phyloP scores from a whole-genome alignment of 2,888 invertebrate genomes.

The Volucella zonaria region DNA sequence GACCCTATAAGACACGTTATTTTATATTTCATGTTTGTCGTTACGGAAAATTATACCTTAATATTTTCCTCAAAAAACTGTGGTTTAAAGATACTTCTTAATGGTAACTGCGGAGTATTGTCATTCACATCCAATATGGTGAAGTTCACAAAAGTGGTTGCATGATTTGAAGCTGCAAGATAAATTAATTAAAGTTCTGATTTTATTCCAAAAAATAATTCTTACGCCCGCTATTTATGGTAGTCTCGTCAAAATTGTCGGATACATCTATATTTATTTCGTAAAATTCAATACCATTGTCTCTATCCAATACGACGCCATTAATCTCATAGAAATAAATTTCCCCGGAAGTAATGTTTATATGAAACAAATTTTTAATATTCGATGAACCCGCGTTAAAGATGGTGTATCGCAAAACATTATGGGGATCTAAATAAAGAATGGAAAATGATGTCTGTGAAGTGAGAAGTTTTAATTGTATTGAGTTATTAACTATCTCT shows the following conservation, averaged over 20 bases:
- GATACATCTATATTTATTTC: slow-evolving; percentile 83
- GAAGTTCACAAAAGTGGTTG: slow-evolving; percentile 79
- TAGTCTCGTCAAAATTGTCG: slow-evolving; percentile 82
- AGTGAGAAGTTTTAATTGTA: slow-evolving; percentile 12
- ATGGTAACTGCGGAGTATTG: slow-evolving; percentile 84
- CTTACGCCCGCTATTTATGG: slow-evolving; percentile 69
- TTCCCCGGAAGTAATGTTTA: slow-evolving; percentile 83
- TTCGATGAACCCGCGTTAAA: slow-evolving; percentile 83
- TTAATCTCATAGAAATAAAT: slow-evolving; percentile 83
- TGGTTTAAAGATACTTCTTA: slow-evolving; percentile 72
- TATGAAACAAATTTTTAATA: slow-evolving; percentile 83
- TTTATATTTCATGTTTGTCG: too few species aligned
- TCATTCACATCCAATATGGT: slow-evolving; percentile 86
- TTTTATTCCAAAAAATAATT: not conserved
- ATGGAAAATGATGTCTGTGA: slow-evolving; percentile 31
- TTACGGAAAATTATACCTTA: slow-evolving; percentile 53
- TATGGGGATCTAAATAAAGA: slow-evolving; percentile 82
- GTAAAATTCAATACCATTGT: slow-evolving; percentile 83
- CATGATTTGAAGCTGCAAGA: slow-evolving; percentile 75
- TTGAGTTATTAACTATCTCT: slow-evolving; percentile 84
- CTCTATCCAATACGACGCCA: slow-evolving; percentile 83
- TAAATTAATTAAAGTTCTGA: not conserved
- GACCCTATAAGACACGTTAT: too few species aligned
- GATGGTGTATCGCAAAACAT: slow-evolving; percentile 84
- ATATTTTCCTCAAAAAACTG: slow-evolving; percentile 76